Evolutionary conservation across 2,888 invertebrate species (phyloP), one percentile per base, ranked within the genome.

Genomic region (Andrena fulva): DNA sequence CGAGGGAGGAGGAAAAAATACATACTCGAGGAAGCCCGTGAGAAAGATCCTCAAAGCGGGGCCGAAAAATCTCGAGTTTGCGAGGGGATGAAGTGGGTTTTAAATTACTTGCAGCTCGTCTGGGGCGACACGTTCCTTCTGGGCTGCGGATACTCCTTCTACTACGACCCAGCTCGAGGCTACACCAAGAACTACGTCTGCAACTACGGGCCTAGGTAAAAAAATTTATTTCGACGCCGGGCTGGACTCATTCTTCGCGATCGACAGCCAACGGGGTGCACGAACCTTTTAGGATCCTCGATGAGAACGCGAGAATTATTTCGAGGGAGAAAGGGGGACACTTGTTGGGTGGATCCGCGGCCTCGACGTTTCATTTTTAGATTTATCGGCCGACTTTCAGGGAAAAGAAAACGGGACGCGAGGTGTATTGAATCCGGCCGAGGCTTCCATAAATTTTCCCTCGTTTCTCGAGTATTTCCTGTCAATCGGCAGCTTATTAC

Each of bases 91-190:
- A 77, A 56, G 29, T n/a, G 33, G 48, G 27, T 81, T 64, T 78
- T 64, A 54, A 69, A 81, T 64, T 77, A 52, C 63, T 94, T 94
- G 27, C 93, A 98, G 97, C 95, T 98, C 94, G 96, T 98, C 73
- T 98, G 98, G 98, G 97, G 97, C 77, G 96, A 97, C 92, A 97
- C 98, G 12, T 96, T 96, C 91, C 95, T 97, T 87, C 96, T 98
- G 72, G 98, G 98, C 77, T 98, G 98, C 92, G 98, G 98, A 35
- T 98, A 96, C 93, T 96, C 97, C 0, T 97, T 96, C 94, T 98
- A 97, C 94, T 96, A 96, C 91, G 97, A 97, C 90, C 95, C 96
- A 1, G 85, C 93, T 2, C 94, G 96, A 88, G 97, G 97, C 88
- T 97, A 97, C 93, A 97, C 97, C 87, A 97, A 97, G 94, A 95